Percentiles rank a stretch among this genome's conserved stretches.
These are phyloP conservation scores for Excalfactoria chinensis DNA, from an alignment of 2,113 vertebrate species.

Conservation along the genomic window DNA sequence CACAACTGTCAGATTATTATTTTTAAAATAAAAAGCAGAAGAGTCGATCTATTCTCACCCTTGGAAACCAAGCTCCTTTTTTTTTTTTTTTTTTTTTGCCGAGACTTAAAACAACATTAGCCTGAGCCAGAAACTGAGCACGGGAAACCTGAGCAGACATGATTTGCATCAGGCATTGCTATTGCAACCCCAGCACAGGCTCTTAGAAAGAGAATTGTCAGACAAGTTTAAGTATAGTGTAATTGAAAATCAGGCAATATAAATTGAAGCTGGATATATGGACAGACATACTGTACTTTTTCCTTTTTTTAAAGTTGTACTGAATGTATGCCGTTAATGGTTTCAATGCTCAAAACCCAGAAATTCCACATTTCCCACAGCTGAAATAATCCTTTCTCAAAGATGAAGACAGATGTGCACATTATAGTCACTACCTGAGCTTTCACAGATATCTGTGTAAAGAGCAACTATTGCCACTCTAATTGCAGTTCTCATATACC, in stretches of 20 bases:
- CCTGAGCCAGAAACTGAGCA: slow-evolving; percentile 14
- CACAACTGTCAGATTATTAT: neutral
- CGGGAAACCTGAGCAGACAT: neutral
- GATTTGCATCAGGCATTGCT: neutral
- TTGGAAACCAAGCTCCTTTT: slow-evolving; percentile 36
- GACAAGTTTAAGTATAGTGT: neutral
- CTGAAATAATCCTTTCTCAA: neutral
- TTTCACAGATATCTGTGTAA: neutral
- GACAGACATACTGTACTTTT: neutral
- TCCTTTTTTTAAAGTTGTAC: neutral
- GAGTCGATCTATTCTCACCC: slow-evolving; percentile 20
- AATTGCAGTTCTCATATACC: neutral
- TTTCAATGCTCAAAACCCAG: neutral
- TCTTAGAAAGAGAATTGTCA: neutral
- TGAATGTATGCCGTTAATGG: neutral
- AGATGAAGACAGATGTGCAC: neutral
- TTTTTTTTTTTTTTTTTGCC: neutral
- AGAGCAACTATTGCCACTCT: neutral
- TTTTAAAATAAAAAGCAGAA: slow-evolving; percentile 51
- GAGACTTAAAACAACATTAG: slow-evolving; percentile 35
- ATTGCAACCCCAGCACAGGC: neutral
- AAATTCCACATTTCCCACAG: neutral
- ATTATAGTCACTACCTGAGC: neutral
- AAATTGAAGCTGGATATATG: neutral
- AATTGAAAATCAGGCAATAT: neutral